phyloP scores from a whole-genome alignment of 1,140 invertebrate species.

The Pogonus chalceus region DNA sequence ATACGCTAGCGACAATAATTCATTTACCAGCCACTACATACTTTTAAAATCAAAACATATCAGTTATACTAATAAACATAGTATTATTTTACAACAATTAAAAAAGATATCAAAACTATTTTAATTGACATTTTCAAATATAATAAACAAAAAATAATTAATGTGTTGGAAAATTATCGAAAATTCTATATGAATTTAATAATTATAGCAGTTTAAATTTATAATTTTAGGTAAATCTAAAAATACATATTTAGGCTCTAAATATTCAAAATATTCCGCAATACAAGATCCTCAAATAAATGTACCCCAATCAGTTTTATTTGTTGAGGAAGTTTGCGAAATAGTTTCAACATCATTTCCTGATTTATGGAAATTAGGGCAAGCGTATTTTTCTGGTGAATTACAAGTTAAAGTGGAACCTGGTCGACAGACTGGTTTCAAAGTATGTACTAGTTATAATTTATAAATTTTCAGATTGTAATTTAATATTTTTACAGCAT shows the following conservation, averaged over 20 bases:
- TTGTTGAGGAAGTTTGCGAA: conserved; percentile 63
- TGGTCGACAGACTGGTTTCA: conserved; percentile 58
- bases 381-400: conserved; percentile 81
- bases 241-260: conserved; percentile 17
- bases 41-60: too few species aligned
- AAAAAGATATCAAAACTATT: too few species aligned
- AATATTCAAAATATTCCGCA: conserved; percentile 27
- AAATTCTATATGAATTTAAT: too few species aligned
- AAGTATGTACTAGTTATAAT: conserved; percentile 38
- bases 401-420: conserved; percentile 59
- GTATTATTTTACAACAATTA: too few species aligned
- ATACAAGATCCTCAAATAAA: conserved; percentile 18
- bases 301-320: conserved; percentile 48
- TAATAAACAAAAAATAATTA: too few species aligned
- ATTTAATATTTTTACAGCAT: conserved; percentile 25
- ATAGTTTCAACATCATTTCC: conserved; percentile 61
- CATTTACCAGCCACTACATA: too few species aligned
- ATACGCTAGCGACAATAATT: too few species aligned
- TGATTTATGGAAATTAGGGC: conserved; percentile 81
- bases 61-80: too few species aligned
- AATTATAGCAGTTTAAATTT: too few species aligned
- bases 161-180: too few species aligned
- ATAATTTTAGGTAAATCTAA: conserved; percentile 14
- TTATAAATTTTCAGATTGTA: conserved; percentile 6
- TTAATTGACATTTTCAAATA: too few species aligned